A percentile compares a stretch with the other conserved stretches of the same genome.
Conservation (phyloP, 2,888 invertebrate species). For the Apamea crenata region DNA sequence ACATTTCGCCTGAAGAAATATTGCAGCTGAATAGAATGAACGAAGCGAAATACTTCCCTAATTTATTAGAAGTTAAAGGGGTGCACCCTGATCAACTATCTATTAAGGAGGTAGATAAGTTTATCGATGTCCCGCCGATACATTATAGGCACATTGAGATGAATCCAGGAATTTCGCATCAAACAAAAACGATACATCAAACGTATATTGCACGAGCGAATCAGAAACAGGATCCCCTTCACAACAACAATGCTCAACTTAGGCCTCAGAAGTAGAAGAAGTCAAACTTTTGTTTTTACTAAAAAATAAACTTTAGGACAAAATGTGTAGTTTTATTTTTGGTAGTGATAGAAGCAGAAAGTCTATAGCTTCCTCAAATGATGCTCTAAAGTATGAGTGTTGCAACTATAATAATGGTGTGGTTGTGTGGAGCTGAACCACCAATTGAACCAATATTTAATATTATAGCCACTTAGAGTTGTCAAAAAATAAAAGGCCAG, state of each 20-base stretch:
- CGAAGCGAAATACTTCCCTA: constrained; percentile 47
- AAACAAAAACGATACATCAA: constrained; percentile 17
- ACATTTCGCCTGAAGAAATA: constrained; percentile 67
- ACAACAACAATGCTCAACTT: constrained; percentile 21
- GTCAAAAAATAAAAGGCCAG: too few species aligned
- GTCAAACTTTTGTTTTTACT: constrained; percentile 50
- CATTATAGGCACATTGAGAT: constrained; percentile 23
- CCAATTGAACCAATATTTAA: not conserved
- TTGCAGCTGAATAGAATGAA: constrained; percentile 51
- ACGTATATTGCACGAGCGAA: constrained; percentile 7
- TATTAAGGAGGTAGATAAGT: constrained; percentile 27
- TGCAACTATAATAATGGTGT: not conserved
- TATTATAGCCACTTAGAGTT: too few species aligned
- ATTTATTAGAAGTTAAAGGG: constrained; percentile 25
- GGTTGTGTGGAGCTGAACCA: not conserved
- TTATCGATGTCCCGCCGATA: constrained; percentile 35
- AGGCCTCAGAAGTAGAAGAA: constrained; percentile 17
- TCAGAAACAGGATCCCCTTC: not conserved
- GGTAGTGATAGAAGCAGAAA: not conserved
- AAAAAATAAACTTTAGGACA: constrained; percentile 49
- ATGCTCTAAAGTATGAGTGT: not conserved
- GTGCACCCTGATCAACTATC: constrained; percentile 27
- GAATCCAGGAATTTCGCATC: not conserved
- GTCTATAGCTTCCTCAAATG: not conserved
- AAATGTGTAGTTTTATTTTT: constrained; percentile 40